A percentile compares a stretch with the other conserved stretches of the same genome.
phyloP scores from a whole-genome alignment of 2,113 vertebrate genomes.

The Otocyon megalotis region DNA sequence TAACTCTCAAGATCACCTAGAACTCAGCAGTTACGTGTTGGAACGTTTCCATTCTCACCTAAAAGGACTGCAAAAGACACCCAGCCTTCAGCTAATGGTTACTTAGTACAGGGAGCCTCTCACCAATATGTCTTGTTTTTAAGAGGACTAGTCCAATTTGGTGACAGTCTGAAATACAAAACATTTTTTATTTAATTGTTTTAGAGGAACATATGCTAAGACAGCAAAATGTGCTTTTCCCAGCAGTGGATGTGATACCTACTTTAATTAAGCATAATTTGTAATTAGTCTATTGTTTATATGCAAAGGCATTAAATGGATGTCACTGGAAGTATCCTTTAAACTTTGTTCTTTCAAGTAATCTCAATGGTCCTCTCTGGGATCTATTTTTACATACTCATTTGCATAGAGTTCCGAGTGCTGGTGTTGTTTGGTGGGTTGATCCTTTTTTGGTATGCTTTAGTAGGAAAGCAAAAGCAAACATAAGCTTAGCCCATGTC shows the following conservation, averaged over 20 bases:
- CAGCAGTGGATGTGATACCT: background rate
- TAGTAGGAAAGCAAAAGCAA: constrained; percentile 42
- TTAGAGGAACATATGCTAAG: background rate
- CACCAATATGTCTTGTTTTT: background rate
- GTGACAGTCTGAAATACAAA: background rate
- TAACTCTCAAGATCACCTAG: background rate
- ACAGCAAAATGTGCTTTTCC: background rate
- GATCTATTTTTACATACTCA: background rate
- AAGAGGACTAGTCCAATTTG: background rate
- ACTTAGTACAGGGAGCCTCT: background rate
- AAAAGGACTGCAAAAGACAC: background rate
- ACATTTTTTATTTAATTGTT: background rate
- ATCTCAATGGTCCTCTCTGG: background rate
- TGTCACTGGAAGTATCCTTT: background rate
- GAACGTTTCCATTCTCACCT: background rate
- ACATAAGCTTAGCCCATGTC: background rate
- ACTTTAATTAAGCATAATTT: constrained; percentile 22
- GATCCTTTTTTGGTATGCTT: background rate
- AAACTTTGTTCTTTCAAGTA: background rate
- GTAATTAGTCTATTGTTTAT: background rate
- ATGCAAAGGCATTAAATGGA: background rate
- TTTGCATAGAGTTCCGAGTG: constrained; percentile 5
- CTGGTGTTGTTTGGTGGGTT: background rate
- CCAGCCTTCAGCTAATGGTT: background rate
- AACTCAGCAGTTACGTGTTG: background rate